These are phyloP conservation scores for Meleagris gallopavo DNA, from an alignment of 2,113 vertebrate genomes.

Conservation along the genomic window DNA sequence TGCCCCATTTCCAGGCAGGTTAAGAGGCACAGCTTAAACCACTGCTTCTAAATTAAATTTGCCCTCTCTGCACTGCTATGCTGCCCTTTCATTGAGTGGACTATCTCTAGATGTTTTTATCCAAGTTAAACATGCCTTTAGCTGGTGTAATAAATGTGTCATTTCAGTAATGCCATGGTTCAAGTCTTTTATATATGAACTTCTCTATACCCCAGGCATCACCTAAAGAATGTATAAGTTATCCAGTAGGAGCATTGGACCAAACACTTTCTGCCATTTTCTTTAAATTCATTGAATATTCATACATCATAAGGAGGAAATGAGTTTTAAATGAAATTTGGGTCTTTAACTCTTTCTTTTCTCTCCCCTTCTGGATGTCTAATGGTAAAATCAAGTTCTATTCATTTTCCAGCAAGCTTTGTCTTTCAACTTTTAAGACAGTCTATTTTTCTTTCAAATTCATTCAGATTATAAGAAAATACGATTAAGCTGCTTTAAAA, in stretches of 20 bases:
- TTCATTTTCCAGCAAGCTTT: background rate
- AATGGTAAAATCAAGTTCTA: background rate
- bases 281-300: background rate
- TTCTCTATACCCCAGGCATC: background rate
- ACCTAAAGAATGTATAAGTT: background rate
- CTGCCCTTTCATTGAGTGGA: background rate
- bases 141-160: background rate
- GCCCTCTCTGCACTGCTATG: background rate
- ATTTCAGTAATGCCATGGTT: slow-evolving; percentile 28
- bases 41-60: background rate
- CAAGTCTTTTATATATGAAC: background rate
- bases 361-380: background rate
- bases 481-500: background rate
- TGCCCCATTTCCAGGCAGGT: background rate
- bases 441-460: background rate
- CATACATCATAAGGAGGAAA: background rate
- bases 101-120: background rate
- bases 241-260: background rate
- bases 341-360: background rate
- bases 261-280: background rate
- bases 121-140: background rate
- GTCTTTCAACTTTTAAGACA: background rate
- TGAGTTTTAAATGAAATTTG: background rate
- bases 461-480: background rate
- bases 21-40: background rate